phyloP scores from a whole-genome alignment of 2,797 vertebrate species.

The Hapalemur alaotrensis region DNA sequence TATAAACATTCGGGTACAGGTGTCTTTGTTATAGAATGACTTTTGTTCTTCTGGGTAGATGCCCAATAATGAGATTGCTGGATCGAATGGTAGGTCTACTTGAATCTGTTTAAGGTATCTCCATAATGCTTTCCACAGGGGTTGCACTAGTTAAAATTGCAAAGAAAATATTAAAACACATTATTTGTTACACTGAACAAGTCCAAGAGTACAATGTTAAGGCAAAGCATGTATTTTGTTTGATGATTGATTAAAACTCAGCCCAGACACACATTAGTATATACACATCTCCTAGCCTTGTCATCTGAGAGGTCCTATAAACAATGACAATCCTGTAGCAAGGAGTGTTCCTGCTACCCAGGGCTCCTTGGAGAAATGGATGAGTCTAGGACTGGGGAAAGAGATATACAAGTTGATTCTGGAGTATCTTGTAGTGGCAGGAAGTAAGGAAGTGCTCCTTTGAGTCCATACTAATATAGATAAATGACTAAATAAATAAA shows the following conservation, averaged over 20 bases:
- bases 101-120: too few relatives aligned
- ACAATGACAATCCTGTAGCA: not conserved
- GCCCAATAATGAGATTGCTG: too few relatives aligned
- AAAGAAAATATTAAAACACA: not conserved
- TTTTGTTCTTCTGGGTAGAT: too few relatives aligned
- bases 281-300: not conserved
- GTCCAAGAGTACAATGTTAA: not conserved
- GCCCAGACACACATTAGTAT: not conserved
- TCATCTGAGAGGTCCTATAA: not conserved
- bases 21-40: too few relatives aligned
- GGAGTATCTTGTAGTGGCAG: too few relatives aligned
- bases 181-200: not conserved
- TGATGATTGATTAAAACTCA: not conserved
- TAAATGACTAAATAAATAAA: not conserved
- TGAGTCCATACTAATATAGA: not conserved
- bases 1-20: too few relatives aligned
- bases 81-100: too few relatives aligned
- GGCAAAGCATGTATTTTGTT: not conserved
- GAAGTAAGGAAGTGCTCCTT: not conserved
- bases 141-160: not conserved
- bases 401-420: not conserved
- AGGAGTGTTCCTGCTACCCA: rapidly evolving
- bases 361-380: not conserved
- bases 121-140: too few relatives aligned
- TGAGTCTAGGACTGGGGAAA: not conserved